Evolutionary conservation across 2,888 invertebrate species (phyloP).

Genomic region (Automeris io): DNA sequence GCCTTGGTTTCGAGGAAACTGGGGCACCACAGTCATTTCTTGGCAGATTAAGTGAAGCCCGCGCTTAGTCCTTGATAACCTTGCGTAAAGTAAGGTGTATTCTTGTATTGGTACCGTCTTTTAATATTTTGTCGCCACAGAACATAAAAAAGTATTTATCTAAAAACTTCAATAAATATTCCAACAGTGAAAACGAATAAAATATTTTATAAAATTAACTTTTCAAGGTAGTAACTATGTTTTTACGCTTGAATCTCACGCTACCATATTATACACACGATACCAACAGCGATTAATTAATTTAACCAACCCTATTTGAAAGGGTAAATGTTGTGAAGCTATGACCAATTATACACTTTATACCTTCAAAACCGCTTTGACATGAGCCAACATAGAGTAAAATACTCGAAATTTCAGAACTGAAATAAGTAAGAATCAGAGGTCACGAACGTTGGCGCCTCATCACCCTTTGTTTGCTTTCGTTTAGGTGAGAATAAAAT

Average conservation of each 20-base stretch:
- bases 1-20: too few species aligned
- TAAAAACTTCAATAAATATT: too few species aligned
- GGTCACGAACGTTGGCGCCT: conserved; percentile 28
- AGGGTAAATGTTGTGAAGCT: conserved; percentile 54
- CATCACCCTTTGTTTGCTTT: conserved; percentile 47
- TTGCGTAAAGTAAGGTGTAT: too few species aligned
- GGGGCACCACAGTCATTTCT: too few species aligned
- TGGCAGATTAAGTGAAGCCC: too few species aligned
- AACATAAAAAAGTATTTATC: too few species aligned
- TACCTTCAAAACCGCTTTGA: conserved; percentile 31
- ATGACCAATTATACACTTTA: conserved; percentile 72
- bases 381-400: conserved; percentile 22
- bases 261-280: background rate
- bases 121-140: too few species aligned
- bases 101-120: too few species aligned
- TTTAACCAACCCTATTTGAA: conserved; percentile 42
- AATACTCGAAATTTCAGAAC: conserved; percentile 6
- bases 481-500: conserved; percentile 60
- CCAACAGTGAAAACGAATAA: too few species aligned
- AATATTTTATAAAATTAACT: background rate
- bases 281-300: conserved; percentile 44
- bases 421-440: conserved; percentile 16
- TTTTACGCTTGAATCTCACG: background rate
- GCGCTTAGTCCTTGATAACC: too few species aligned
- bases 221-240: background rate